These are phyloP conservation scores for Drosophila pseudoobscura DNA, from an alignment of 1,140 invertebrate species.

Conservation along the genomic window DNA sequence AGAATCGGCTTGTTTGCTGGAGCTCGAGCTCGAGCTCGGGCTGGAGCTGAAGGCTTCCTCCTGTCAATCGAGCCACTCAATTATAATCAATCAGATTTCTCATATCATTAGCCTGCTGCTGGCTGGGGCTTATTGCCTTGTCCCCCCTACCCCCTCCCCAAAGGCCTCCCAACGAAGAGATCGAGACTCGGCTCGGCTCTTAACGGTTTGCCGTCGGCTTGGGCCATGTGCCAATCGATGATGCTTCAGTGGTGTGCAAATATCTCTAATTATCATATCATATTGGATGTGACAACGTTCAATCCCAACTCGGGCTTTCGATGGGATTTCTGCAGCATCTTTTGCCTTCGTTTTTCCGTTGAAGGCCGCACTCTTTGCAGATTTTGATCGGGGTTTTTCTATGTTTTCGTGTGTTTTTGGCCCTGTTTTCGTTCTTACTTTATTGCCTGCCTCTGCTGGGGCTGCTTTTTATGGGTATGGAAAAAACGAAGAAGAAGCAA, in stretches of 20 bases:
- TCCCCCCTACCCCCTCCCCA: too few species aligned
- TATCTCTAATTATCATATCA: constrained; percentile 6
- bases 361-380: too few species aligned
- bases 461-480: too few species aligned
- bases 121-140: constrained; percentile 16
- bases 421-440: not conserved
- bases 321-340: too few species aligned
- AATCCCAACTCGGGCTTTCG: not conserved
- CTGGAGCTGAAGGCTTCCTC: too few species aligned
- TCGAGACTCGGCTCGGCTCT: not conserved
- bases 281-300: constrained; percentile 28
- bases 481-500: constrained; percentile 26
- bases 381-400: too few species aligned
- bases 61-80: constrained; percentile 16
- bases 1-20: constrained; percentile 13
- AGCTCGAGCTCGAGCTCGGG: too few species aligned
- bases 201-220: constrained; percentile 27
- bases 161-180: not conserved
- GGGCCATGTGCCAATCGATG: constrained; percentile 15
- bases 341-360: too few species aligned
- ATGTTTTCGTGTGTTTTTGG: too few species aligned
- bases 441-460: constrained; percentile 4
- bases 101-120: constrained; percentile 29
- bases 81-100: constrained; percentile 50
- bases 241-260: constrained; percentile 2